Evolutionary conservation across 1,140 invertebrate species (phyloP).

Genomic region (Eciton burchellii): DNA sequence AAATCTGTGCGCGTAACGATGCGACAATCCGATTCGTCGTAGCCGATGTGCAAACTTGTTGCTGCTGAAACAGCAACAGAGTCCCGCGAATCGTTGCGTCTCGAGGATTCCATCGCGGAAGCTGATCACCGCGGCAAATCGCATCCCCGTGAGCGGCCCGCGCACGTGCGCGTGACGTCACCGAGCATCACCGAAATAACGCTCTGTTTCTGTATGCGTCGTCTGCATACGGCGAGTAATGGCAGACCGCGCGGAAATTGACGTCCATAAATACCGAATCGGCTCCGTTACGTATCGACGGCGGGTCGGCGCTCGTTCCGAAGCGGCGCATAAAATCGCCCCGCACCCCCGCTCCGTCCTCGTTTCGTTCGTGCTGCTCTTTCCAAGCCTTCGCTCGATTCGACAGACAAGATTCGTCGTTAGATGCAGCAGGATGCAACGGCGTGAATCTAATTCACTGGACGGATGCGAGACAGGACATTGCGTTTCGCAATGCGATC

Average conservation of each 20-base stretch:
- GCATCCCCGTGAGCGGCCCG: slow-evolving; percentile 6
- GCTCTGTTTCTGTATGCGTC: not conserved
- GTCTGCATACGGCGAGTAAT: slow-evolving; percentile 14
- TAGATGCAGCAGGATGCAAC: slow-evolving; percentile 19
- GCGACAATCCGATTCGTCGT: too few species aligned
- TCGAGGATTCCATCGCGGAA: slow-evolving; percentile 20
- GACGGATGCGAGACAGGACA: not conserved
- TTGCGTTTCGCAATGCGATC: not conserved
- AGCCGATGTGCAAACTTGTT: too few species aligned
- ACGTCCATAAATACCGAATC: slow-evolving; percentile 31
- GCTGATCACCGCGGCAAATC: slow-evolving; percentile 31
- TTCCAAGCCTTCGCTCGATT: not conserved
- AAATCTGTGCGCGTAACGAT: too few species aligned
- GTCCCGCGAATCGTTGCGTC: slow-evolving; percentile 1
- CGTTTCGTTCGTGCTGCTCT: not conserved
- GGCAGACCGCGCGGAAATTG: slow-evolving; percentile 20
- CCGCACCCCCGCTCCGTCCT: too few species aligned
- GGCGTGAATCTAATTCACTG: not conserved
- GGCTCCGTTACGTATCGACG: slow-evolving; percentile 8
- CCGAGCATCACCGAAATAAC: slow-evolving; percentile 70
- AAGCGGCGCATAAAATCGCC: slow-evolving; percentile 7
- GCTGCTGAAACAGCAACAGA: too few species aligned
- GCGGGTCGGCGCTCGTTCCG: not conserved
- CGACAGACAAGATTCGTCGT: slow-evolving; percentile 39
- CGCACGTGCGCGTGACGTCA: slow-evolving; percentile 64